phyloP scores from a whole-genome alignment of 2,888 invertebrate species.

The Orchesella flavescens region DNA sequence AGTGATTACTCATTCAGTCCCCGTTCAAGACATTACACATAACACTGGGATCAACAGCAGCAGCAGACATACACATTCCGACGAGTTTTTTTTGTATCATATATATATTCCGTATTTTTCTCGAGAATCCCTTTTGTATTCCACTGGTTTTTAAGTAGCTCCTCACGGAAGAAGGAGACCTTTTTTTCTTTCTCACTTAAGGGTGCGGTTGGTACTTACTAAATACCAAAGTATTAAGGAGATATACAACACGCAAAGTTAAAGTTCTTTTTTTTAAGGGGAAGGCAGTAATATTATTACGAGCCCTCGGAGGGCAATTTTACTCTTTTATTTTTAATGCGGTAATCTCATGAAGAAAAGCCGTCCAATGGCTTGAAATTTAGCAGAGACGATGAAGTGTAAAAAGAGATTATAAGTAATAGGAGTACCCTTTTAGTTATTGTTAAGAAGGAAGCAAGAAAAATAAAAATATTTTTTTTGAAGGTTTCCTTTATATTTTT shows the following conservation, averaged over 20 bases:
- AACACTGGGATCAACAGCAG: conserved; percentile 35
- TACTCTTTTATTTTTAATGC: conserved; percentile 41
- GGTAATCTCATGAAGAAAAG: conserved; percentile 53
- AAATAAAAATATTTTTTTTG: conserved; percentile 44
- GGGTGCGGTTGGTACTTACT: conserved; percentile 50
- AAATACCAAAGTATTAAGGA: conserved; percentile 12
- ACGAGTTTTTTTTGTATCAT: conserved; percentile 57
- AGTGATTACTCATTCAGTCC: conserved; percentile 60
- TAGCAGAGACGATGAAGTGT: conserved; percentile 64
- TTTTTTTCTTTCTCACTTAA: conserved; percentile 42
- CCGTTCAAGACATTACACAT: conserved; percentile 54
- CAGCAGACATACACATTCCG: conserved; percentile 48
- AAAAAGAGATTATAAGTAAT: conserved; percentile 56
- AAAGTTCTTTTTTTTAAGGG: conserved; percentile 6
- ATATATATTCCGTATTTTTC: conserved; percentile 50
- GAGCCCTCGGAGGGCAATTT: conserved; percentile 26
- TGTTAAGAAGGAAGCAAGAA: conserved; percentile 45
- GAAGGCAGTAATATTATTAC: conserved; percentile 37
- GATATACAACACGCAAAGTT: conserved; percentile 26
- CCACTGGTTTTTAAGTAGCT: conserved; percentile 48
- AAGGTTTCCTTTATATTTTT: conserved; percentile 25
- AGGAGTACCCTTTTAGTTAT: conserved; percentile 52
- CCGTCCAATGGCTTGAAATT: conserved; percentile 46
- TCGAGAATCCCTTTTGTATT: conserved; percentile 8
- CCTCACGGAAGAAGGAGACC: conserved; percentile 36